Conservation (phyloP, 2,888 invertebrate genomes). For the Seira sanloemensis region DNA sequence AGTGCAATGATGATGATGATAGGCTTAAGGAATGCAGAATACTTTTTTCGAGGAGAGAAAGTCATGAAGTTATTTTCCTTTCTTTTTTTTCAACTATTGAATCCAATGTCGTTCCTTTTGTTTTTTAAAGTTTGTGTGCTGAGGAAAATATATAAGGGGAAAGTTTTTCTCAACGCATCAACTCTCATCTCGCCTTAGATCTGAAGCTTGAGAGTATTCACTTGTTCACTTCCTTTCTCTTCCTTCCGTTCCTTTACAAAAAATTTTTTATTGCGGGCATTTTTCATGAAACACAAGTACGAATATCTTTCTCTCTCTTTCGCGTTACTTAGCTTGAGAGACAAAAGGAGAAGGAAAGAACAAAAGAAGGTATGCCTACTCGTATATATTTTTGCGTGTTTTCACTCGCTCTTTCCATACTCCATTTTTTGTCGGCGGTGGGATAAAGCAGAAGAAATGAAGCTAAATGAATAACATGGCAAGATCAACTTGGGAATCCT, state of each 20-base stretch:
- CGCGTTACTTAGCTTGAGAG: neutral
- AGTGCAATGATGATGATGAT: conserved; percentile 33
- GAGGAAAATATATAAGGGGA: neutral
- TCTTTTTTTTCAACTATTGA: conserved; percentile 18
- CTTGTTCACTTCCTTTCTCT: conserved; percentile 25
- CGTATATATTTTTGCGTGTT: neutral
- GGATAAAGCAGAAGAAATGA: conserved; percentile 21
- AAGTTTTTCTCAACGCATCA: neutral
- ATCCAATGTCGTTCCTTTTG: conserved; percentile 29
- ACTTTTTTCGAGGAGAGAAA: conserved; percentile 15
- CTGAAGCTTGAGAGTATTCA: conserved; percentile 8
- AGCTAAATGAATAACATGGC: conserved; percentile 35
- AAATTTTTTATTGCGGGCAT: conserved; percentile 19
- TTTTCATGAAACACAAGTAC: conserved; percentile 11
- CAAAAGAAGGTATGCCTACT: neutral
- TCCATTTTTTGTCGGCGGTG: neutral
- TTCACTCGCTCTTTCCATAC: neutral
- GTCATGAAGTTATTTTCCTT: conserved; percentile 23
- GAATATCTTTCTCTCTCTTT: neutral
- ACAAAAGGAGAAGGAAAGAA: neutral
- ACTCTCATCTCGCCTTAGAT: neutral
- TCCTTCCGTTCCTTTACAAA: neutral
- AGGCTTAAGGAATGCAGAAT: conserved; percentile 34
- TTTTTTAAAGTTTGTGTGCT: neutral
- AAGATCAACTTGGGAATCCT: conserved; percentile 62